phyloP scores from a whole-genome alignment of 2,888 invertebrate genomes.

The Hyposoter didymator region DNA sequence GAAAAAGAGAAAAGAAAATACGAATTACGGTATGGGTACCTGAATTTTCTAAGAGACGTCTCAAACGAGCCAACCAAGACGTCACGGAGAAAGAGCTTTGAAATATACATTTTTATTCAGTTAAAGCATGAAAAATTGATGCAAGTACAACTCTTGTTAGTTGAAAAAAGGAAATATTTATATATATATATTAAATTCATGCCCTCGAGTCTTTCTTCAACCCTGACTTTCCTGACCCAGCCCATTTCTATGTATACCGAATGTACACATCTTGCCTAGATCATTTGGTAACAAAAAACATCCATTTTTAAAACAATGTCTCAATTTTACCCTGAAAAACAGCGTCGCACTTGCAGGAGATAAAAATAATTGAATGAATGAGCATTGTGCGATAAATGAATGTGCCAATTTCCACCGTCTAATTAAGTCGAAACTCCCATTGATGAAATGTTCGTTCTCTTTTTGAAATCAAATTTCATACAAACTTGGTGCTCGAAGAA shows the following conservation, averaged over 20 bases:
- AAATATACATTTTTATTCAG: constrained; percentile 51
- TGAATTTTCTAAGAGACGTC: constrained; percentile 37
- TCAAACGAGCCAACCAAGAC: constrained; percentile 43
- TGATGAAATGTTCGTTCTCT: not conserved
- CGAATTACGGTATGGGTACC: constrained; percentile 37
- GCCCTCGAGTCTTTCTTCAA: constrained; percentile 11
- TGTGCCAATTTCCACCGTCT: not conserved
- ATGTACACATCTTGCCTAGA: not conserved
- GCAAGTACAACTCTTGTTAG: constrained; percentile 38
- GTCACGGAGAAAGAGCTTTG: constrained; percentile 33
- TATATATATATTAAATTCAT: constrained; percentile 1
- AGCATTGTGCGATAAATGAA: not conserved
- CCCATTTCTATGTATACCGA: not conserved
- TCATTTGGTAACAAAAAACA: not conserved
- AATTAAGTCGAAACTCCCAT: not conserved
- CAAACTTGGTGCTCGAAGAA: not conserved
- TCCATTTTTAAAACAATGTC: constrained; percentile 21
- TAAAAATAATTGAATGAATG: not conserved
- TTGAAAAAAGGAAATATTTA: constrained; percentile 17
- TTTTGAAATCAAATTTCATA: not conserved
- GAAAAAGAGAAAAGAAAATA: constrained; percentile 34
- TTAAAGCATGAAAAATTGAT: constrained; percentile 56
- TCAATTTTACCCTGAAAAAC: not conserved
- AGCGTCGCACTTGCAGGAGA: not conserved
- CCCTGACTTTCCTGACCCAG: not conserved